Base-by-base conservation (phyloP, 2,797 vertebrate species). In the Eremophila alpestris region DNA sequence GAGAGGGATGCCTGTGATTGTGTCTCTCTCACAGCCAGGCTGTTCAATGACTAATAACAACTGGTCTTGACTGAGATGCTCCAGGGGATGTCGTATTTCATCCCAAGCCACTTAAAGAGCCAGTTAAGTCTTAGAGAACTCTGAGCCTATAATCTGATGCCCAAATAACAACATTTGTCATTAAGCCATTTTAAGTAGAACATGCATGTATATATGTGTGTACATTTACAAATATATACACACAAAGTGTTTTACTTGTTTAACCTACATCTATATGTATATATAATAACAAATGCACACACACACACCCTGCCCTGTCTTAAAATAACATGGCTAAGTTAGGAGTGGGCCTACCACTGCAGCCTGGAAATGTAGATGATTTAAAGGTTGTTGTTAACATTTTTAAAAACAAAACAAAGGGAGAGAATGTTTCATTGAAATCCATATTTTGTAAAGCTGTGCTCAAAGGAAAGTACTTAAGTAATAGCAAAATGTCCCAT, bases 251-350 rank as follows among this genome's bases (percentile, higher is more conserved):
- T 95, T 90, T 49, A 60, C 77, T 95, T 90, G 34, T 79, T 96
- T 95, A 95, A 88, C 83, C 90, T 94, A 84, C 92, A 95, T 95
- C 48, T 95, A 2, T 84, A 95, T 95, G 90, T 93, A 95, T 93
- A 69, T 82, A 63, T 59, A 90, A 93, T 86, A 94, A 95, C 63
- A 49, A 49, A 89, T 87, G 68, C 84, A 78, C 30, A 38, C 62
- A 91, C 52, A 65, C 77, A 67, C 80, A 36, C 85, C 95, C 93
- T 87, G 34, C 80, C 56, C 74, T 79, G 55, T n/a, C 65, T 90
- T 94, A 73, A 91, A 91, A 88, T 52, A 90, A 59, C 46, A 41
- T 11, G 38, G 34, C 30, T 83, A 51, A 73, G 41, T 80, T 77
- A 70, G n/a, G 60, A 92, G n/a, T 49, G 71, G 67, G 52, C 4